Base-by-base conservation (phyloP, 1,140 invertebrate species). In the Popillia japonica region DNA sequence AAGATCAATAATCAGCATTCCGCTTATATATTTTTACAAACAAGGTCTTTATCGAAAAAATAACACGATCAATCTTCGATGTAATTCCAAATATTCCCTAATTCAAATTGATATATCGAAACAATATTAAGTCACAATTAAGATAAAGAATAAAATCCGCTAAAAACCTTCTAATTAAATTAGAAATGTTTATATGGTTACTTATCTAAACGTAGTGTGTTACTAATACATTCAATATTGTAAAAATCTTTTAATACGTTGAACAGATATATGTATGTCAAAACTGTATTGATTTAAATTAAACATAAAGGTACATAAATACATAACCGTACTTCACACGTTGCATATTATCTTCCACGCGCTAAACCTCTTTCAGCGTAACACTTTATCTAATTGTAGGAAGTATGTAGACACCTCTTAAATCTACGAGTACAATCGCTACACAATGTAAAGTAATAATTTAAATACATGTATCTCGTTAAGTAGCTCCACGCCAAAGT, bases 71-170 rank as follows among this genome's bases (percentile, higher is more conserved):
- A 68, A 68, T 68, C 27, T 68, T 22, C 61, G 11, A 68, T 17
- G 14, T 55, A 55, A 55, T 55, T 14, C 48, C 48, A 55, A 55
- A 55, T 17, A 55, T 55, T 55, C 48, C 48, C 10, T 17, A 55
- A 55, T 55, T 55, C 48, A 55, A 17, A 55, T 55, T 55, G 17
- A 55, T n/a, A 22, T 68, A 68, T 68, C 20, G 22, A 68, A 68
- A 68, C 27, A 68, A 68, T 68, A 68, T 68, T 34, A 68, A 68
- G 27, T 68, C 11, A 68, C 61, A 23, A 68, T 68, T 34, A 68
- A 68, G 61, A 68, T 68, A 68, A 55, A 55, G 42, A 55, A 55
- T 55, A 17, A 55, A 55, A 55, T 55, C 48, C 48, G 17, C 48
- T 55, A 55, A 55, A 34, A 55, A n/a, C 48, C 48, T 17, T 55